Evolutionary conservation across 2,797 vertebrate species (phyloP), one percentile per base, ranked within the genome.

Genomic region (Champsocephalus esox): DNA sequence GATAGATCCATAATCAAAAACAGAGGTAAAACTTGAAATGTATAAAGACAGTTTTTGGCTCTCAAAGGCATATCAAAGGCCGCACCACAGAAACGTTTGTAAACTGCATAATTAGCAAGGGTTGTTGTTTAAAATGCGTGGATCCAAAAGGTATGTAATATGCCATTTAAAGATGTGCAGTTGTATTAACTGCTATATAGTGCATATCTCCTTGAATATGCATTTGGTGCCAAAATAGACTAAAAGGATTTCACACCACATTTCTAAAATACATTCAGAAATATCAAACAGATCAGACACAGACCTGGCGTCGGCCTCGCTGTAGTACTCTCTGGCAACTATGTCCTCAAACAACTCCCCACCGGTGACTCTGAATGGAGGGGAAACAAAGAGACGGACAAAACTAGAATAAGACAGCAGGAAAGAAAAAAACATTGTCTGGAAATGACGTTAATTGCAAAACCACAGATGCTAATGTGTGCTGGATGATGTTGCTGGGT

Each of bases 311-410:
- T 99, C 98, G 4, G 98, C 97, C 94, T 99, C 98, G 65, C 98
- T 99, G 87, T 99, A 99, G 93, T 99, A 99, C 80, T 99, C 98
- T 88, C 98, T 95, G 73, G 98, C 98, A 81, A 99, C 98, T 57
- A 99, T 99, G 86, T 99, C 98, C 92, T 99, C 98, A 91, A 99
- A 99, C 80, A 99, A 86, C 91, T 99, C 98, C 9, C 98, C 98
- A 49, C 98, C 98, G 4, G 98, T 99, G 59, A 99, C 98, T 94
- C 98, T 99, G 93, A 57, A 49, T 51, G 71, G 50, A 9, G 51
- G 16, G 63, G 38, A 66, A 19, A 72, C 0, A 4, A 21, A 28
- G 14, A 2, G 12, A 56, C 10, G 45, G 50, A 7, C 61, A 5
- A 54, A 16, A 45, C 19, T 19, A 70, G 13, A 49, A 12, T 54